Evolutionary conservation across 2,888 invertebrate genomes (phyloP).

Genomic region (Mermis nigrescens): DNA sequence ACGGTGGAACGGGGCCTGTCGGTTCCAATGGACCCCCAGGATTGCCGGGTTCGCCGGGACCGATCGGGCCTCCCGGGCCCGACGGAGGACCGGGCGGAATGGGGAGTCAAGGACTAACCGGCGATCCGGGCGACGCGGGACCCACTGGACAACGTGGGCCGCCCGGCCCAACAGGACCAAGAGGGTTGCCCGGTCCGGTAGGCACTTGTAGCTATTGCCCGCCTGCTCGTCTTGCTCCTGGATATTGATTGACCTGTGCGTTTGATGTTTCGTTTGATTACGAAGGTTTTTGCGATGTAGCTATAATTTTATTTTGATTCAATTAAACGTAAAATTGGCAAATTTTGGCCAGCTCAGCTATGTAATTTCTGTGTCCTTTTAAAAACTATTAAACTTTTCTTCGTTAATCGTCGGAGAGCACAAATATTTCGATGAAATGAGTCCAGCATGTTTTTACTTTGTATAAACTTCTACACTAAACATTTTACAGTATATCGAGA

Average conservation of each 20-base stretch:
- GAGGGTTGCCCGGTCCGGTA: background rate
- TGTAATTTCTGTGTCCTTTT: too few species aligned
- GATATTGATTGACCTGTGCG: constrained; percentile 2
- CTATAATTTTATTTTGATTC: too few species aligned
- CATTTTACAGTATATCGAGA: too few species aligned
- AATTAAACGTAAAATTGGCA: too few species aligned
- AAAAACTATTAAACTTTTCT: too few species aligned
- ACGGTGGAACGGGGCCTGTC: background rate
- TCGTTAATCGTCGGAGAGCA: too few species aligned
- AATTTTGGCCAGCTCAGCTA: too few species aligned
- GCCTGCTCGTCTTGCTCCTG: constrained; percentile 7
- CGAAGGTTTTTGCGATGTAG: too few species aligned
- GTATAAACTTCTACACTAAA: too few species aligned
- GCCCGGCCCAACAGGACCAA: background rate
- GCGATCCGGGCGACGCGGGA: background rate
- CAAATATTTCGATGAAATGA: too few species aligned
- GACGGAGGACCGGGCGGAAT: background rate
- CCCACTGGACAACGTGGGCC: background rate
- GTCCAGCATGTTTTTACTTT: too few species aligned
- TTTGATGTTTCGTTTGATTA: too few species aligned
- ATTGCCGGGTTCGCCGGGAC: background rate
- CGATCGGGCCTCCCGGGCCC: background rate
- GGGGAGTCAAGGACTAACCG: background rate
- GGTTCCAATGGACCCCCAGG: background rate
- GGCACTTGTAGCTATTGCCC: constrained; percentile 2